Evolutionary conservation across 1,140 invertebrate genomes (phyloP).

Genomic region (Tribolium madens): DNA sequence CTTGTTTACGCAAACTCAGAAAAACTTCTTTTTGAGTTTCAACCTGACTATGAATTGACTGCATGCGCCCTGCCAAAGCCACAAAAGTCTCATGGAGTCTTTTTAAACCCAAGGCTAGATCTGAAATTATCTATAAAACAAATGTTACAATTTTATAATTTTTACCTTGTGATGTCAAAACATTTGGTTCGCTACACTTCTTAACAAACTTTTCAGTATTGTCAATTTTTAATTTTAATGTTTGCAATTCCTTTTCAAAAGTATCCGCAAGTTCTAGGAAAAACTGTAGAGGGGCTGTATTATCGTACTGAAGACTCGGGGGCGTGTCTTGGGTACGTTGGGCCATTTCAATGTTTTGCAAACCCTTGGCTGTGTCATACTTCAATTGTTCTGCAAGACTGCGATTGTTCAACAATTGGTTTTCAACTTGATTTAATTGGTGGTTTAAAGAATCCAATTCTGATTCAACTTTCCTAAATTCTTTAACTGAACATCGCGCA

Average conservation of each 20-base stretch:
- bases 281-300: conserved; percentile 79
- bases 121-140: conserved; percentile 65
- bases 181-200: conserved; percentile 72
- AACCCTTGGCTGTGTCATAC: conserved; percentile 78
- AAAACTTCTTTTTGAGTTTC: conserved; percentile 87
- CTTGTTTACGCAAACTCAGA: conserved; percentile 81
- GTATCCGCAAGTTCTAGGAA: conserved; percentile 78
- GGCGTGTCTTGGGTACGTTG: conserved; percentile 84
- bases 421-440: conserved; percentile 68
- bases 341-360: conserved; percentile 82
- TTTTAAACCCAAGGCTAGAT: conserved; percentile 78
- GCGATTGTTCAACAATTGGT: conserved; percentile 73
- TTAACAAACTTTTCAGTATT: conserved; percentile 80
- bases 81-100: conserved; percentile 88
- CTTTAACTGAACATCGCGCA: conserved; percentile 69
- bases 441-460: conserved; percentile 63
- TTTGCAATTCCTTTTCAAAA: conserved; percentile 80
- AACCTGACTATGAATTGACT: conserved; percentile 78
- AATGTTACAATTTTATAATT: neutral
- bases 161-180: conserved; percentile 76
- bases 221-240: conserved; percentile 79
- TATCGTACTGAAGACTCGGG: conserved; percentile 81
- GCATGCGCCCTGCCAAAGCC: conserved; percentile 84
- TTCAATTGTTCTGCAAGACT: conserved; percentile 78
- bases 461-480: conserved; percentile 61